phyloP scores from a whole-genome alignment of 2,113 vertebrate species.

The Myanophis thanlyinensis region DNA sequence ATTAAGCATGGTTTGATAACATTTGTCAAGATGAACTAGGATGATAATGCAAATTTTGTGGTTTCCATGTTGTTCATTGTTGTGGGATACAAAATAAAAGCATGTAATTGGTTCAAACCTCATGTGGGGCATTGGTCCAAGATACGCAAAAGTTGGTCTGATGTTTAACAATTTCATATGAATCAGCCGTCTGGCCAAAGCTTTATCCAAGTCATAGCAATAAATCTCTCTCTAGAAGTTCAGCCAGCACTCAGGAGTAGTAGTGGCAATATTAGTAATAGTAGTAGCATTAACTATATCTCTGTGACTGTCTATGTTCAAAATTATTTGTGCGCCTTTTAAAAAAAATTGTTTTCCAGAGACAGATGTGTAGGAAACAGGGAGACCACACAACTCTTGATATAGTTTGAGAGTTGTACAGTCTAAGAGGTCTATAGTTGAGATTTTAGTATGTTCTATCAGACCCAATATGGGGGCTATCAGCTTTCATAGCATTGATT shows the following conservation, averaged over 20 bases:
- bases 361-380: background rate
- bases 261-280: background rate
- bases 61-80: background rate
- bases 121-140: background rate
- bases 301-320: background rate
- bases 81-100: background rate
- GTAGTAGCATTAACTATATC: background rate
- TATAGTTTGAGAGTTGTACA: background rate
- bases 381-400: background rate
- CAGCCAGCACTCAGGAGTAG: background rate
- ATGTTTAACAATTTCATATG: background rate
- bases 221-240: background rate
- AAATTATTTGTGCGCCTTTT: background rate
- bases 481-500: background rate
- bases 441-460: background rate
- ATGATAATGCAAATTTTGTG: slow-evolving; percentile 4
- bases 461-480: background rate
- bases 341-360: background rate
- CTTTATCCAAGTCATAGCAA: background rate
- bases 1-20: background rate
- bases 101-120: background rate
- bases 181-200: background rate
- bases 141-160: background rate
- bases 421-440: background rate
- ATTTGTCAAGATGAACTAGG: background rate